Evolutionary conservation across 2,113 vertebrate genomes (phyloP), one percentile per base, ranked within the genome.

Genomic region (Amazona guildingii): DNA sequence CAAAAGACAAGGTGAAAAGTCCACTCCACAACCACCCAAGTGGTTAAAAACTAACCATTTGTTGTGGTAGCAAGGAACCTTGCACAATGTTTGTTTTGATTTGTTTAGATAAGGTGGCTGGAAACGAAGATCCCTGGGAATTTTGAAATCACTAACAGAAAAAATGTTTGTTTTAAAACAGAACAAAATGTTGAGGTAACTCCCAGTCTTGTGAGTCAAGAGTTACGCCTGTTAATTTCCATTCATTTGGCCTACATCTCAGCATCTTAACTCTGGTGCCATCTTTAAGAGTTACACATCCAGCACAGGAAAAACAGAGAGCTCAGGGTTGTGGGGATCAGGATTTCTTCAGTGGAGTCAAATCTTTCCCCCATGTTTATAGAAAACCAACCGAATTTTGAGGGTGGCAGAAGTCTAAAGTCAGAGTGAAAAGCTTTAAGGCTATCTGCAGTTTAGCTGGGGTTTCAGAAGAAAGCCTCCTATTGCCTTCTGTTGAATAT

Each of bases 51-150:
- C 41, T 95, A 86, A 46, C n/a, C 43, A 63, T 69, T 95, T 86
- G 93, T 70, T 92, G 88, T 77, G 49, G 85, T 67, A 70, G 88
- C 64, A 67, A 88, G 80, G 51, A 96, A 86, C 3, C 7, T 3
- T 62, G 72, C n/a, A 46, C 10, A 24, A 27, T 1, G 2, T 63
- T 92, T 96, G 49, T 80, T 97, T 90, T 86, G n/a, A 83, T 90
- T 83, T 88, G 55, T 88, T 95, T 92, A 86, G 80, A 88, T 75
- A 94, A 88, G 37, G 41, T 81, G 69, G n/a, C 51, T 92, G 46
- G 54, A 94, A 95, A 95, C 54, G 86, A 95, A 92, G 68, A 94
- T 75, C 25, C 52, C 63, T 12, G 39, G 75, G 80, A 94, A 86
- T 92, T 90, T 33, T 63, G n/a, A 49, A 88, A 92, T 63, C 74